phyloP scores from a whole-genome alignment of 2,113 vertebrate genomes.

The Podarcis raffonei region DNA sequence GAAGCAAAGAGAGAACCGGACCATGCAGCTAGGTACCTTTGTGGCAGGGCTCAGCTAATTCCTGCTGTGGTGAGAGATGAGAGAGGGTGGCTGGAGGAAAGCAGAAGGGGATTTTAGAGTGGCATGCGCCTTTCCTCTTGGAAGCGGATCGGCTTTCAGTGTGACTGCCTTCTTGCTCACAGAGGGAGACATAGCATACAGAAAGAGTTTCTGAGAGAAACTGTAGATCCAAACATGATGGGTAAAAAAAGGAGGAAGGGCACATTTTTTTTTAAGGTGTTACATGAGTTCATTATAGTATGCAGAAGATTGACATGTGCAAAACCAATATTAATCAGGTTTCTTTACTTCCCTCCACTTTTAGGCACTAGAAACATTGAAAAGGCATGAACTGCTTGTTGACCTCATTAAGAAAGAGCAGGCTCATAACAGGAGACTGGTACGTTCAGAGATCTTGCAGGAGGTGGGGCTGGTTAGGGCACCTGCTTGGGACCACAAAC shows the following conservation, averaged over 20 bases:
- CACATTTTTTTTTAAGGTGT: neutral
- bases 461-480: neutral
- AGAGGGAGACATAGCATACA: neutral
- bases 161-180: neutral
- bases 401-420: conserved; percentile 86
- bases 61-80: neutral
- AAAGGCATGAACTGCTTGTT: conserved; percentile 85
- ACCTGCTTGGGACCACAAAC: neutral
- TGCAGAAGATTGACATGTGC: neutral
- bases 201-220: neutral
- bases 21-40: neutral
- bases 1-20: neutral
- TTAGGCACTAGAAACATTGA: conserved; percentile 88
- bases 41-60: neutral
- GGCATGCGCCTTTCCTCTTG: neutral
- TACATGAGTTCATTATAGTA: neutral
- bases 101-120: neutral
- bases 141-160: neutral
- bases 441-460: conserved; percentile 66
- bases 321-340: neutral
- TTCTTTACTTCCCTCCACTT: conserved; percentile 10
- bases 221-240: neutral
- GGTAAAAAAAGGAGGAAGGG: neutral
- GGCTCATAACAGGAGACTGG: conserved; percentile 88
- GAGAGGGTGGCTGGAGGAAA: neutral